Percentiles rank a stretch among this genome's conserved stretches.
Conservation (phyloP, 2,113 vertebrate species). For the Scytalopus superciliaris region DNA sequence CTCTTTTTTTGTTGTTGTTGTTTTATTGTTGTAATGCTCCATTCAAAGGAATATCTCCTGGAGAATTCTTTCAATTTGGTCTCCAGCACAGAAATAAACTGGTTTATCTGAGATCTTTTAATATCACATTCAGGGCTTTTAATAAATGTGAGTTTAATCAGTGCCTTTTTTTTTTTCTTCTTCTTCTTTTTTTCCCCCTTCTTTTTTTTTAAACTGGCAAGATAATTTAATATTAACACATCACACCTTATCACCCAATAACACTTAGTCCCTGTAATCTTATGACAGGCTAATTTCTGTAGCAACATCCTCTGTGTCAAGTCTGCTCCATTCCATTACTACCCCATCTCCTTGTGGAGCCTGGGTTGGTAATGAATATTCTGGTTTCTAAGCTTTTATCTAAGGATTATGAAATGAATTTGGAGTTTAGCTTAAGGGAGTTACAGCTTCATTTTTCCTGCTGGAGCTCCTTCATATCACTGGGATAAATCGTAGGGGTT, state of each 20-base stretch:
- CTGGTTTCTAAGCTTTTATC: slow-evolving; percentile 65
- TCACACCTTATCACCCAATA: slow-evolving; percentile 70
- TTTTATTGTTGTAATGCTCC: slow-evolving; percentile 53
- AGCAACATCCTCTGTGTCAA: slow-evolving; percentile 65
- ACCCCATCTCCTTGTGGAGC: background rate
- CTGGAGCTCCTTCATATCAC: background rate
- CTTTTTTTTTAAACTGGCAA: background rate
- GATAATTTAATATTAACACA: slow-evolving; percentile 73
- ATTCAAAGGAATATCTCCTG: slow-evolving; percentile 47
- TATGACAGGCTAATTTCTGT: slow-evolving; percentile 72
- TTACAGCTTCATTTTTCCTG: slow-evolving; percentile 54
- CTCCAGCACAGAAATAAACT: slow-evolving; percentile 49
- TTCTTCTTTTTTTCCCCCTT: fast-evolving
- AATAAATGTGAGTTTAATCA: slow-evolving; percentile 66
- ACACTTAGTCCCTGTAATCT: slow-evolving; percentile 70
- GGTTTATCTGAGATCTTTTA: slow-evolving; percentile 68
- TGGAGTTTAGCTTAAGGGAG: slow-evolving; percentile 58
- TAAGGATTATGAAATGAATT: slow-evolving; percentile 68
- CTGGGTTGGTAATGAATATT: slow-evolving; percentile 61
- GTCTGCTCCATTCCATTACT: slow-evolving; percentile 58
- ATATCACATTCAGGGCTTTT: slow-evolving; percentile 64
- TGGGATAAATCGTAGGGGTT: background rate
- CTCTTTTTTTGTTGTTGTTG: background rate
- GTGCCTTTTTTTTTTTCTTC: slow-evolving; percentile 2
- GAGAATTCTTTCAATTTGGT: slow-evolving; percentile 59